phyloP scores from a whole-genome alignment of 2,797 vertebrate genomes.

The Brotula barbata region DNA sequence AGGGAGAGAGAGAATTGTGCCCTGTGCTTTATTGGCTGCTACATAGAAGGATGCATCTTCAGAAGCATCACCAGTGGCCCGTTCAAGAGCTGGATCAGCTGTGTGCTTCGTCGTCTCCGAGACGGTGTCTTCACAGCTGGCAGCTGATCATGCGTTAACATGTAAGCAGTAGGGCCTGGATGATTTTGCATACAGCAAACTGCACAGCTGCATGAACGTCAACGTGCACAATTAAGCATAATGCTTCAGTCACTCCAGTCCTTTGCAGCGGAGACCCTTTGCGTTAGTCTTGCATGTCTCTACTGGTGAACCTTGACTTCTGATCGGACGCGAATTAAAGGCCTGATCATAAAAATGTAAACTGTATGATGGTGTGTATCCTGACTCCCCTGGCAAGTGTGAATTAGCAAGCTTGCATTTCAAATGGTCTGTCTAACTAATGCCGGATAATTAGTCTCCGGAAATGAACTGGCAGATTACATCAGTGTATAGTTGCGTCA shows the following conservation, averaged over 20 bases:
- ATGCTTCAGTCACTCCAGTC: background rate
- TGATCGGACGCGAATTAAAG: slow-evolving; percentile 68
- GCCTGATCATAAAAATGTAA: slow-evolving; percentile 72
- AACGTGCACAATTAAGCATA: background rate
- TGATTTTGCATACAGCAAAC: background rate
- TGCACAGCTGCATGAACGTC: background rate
- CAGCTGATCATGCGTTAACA: slow-evolving; percentile 22
- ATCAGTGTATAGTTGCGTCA: slow-evolving; percentile 41
- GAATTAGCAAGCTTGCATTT: slow-evolving; percentile 70
- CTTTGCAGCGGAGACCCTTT: slow-evolving; percentile 18
- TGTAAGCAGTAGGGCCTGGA: background rate
- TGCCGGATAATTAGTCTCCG: slow-evolving; percentile 73
- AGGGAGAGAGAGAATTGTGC: slow-evolving; percentile 20
- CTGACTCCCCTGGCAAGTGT: slow-evolving; percentile 61
- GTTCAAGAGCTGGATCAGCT: slow-evolving; percentile 42
- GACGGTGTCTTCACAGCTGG: slow-evolving; percentile 44
- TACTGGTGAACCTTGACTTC: slow-evolving; percentile 58
- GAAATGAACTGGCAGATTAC: slow-evolving; percentile 60
- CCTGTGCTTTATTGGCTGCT: slow-evolving; percentile 38
- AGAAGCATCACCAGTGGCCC: slow-evolving; percentile 36
- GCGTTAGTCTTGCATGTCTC: slow-evolving; percentile 15
- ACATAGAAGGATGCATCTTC: slow-evolving; percentile 36
- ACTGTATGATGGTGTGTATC: slow-evolving; percentile 36
- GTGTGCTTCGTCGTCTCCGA: slow-evolving; percentile 19
- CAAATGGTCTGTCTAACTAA: slow-evolving; percentile 78